Percentiles rank a stretch among this genome's conserved stretches.
phyloP scores from a whole-genome alignment of 2,888 invertebrate species.

The Alsophila aescularia region DNA sequence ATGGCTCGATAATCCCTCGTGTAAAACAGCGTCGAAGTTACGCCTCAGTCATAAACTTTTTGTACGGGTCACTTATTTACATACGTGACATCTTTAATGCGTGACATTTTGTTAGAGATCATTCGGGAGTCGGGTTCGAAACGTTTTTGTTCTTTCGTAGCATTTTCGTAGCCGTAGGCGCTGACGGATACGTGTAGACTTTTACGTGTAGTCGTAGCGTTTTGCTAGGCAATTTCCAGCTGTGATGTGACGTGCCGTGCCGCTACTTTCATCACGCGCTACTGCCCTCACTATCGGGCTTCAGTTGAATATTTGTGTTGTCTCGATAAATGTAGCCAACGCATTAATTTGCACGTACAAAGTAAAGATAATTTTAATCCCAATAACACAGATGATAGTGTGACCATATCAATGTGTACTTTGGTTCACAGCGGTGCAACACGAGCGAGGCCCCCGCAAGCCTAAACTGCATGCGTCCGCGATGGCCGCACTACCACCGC shows the following conservation, averaged over 20 bases:
- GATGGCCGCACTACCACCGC: slow-evolving; percentile 66
- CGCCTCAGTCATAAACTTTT: slow-evolving; percentile 55
- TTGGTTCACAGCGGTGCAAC: slow-evolving; percentile 92
- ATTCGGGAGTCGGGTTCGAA: background rate
- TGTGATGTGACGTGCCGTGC: too few species aligned
- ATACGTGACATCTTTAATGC: slow-evolving; percentile 14
- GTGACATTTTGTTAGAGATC: background rate
- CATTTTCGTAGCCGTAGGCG: background rate
- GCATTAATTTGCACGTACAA: too few species aligned
- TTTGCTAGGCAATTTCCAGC: background rate
- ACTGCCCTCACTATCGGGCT: too few species aligned
- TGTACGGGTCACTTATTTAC: slow-evolving; percentile 37
- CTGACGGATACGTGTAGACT: background rate
- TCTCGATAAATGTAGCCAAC: too few species aligned
- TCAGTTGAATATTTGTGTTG: too few species aligned
- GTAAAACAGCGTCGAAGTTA: slow-evolving; percentile 69
- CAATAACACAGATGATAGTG: background rate
- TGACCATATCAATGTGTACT: background rate
- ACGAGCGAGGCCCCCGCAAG: slow-evolving; percentile 97
- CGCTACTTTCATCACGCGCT: too few species aligned
- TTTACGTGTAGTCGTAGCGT: background rate
- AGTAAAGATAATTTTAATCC: background rate
- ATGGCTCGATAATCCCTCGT: slow-evolving; percentile 70
- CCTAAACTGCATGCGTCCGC: slow-evolving; percentile 89
- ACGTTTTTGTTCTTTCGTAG: background rate